Evolutionary conservation across 1,140 invertebrate genomes (phyloP).

Genomic region (Epicauta chinensis): DNA sequence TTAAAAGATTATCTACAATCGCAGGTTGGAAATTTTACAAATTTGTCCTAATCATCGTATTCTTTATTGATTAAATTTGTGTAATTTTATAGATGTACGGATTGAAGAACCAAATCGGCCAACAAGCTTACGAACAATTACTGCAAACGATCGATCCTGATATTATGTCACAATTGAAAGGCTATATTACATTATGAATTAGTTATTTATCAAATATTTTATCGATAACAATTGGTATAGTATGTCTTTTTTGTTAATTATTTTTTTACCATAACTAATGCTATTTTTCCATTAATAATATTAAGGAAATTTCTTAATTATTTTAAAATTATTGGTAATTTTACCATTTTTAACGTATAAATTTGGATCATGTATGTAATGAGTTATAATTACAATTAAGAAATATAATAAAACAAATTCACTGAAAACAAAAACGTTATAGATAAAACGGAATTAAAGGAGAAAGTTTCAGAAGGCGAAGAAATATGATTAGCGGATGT

Average conservation of each 20-base stretch:
- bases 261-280: too few relatives aligned
- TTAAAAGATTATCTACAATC: conserved; percentile 61
- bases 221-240: conserved; percentile 5
- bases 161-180: conserved; percentile 58
- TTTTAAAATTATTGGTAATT: too few relatives aligned
- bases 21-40: conserved; percentile 50
- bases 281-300: too few relatives aligned
- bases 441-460: too few relatives aligned
- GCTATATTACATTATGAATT: conserved; percentile 52
- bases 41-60: conserved; percentile 1
- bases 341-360: too few relatives aligned
- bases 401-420: too few relatives aligned
- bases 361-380: too few relatives aligned
- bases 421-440: too few relatives aligned
- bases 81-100: conserved; percentile 52
- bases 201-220: conserved; percentile 2
- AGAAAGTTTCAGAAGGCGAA: too few relatives aligned
- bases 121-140: conserved; percentile 62
- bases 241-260: conserved; percentile 5
- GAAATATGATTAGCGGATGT: too few relatives aligned
- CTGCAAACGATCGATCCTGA: conserved; percentile 60
- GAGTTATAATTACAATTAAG: too few relatives aligned
- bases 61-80: conserved; percentile 16
- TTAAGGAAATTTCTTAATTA: too few relatives aligned
- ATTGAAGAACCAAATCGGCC: conserved; percentile 58